phyloP scores from a whole-genome alignment of 1,140 invertebrate genomes.

The Wasmannia auropunctata region DNA sequence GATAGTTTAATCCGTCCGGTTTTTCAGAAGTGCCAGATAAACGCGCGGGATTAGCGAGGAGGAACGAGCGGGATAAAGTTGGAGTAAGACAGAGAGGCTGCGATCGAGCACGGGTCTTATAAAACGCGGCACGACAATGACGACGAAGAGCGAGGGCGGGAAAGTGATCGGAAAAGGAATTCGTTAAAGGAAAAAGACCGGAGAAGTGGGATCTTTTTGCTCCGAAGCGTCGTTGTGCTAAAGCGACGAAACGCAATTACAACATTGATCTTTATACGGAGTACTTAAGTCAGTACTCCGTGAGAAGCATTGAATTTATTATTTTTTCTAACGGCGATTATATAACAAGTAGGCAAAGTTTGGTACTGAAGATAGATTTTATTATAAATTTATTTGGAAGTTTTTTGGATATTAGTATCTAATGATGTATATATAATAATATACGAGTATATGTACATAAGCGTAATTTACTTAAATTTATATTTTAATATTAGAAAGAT shows the following conservation, averaged over 20 bases:
- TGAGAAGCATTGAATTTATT: slow-evolving; percentile 16
- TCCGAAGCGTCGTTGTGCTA: slow-evolving; percentile 65
- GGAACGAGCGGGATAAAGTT: slow-evolving; percentile 40
- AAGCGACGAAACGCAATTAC: slow-evolving; percentile 72
- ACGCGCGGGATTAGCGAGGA: slow-evolving; percentile 49
- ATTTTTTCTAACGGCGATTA: slow-evolving; percentile 27
- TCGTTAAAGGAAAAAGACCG: slow-evolving; percentile 70
- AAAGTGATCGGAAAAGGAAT: slow-evolving; percentile 71
- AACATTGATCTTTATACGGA: slow-evolving; percentile 18
- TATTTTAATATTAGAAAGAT: background rate
- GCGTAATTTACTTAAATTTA: background rate
- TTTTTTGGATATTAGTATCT: too few relatives aligned
- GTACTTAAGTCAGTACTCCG: background rate
- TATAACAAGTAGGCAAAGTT: background rate
- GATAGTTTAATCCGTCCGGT: slow-evolving; percentile 70
- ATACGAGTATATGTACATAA: background rate
- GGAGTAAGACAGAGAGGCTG: slow-evolving; percentile 38
- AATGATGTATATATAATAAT: too few relatives aligned
- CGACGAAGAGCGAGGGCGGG: slow-evolving; percentile 36
- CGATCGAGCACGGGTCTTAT: slow-evolving; percentile 54
- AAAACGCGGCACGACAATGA: slow-evolving; percentile 61
- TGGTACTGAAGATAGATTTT: background rate
- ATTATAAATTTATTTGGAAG: background rate
- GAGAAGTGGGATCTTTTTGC: slow-evolving; percentile 69
- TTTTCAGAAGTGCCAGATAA: slow-evolving; percentile 59